phyloP scores from a whole-genome alignment of 2,797 vertebrate species.

The Takifugu rubripes region DNA sequence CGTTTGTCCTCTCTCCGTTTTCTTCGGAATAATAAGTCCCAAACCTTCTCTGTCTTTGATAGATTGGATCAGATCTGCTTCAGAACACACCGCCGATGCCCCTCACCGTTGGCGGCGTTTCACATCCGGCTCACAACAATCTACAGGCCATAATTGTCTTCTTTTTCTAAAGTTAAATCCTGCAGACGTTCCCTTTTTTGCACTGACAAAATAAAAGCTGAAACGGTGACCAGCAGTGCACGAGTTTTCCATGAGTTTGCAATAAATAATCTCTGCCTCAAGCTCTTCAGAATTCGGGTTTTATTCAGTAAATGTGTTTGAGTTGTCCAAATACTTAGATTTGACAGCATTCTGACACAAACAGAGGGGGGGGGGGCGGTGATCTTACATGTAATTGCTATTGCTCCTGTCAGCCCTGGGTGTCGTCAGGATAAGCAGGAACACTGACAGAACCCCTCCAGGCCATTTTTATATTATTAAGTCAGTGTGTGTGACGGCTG shows the following conservation, averaged over 20 bases:
- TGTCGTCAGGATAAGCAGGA: too few species aligned
- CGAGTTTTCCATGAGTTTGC: background rate
- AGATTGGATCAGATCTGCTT: conserved; percentile 3
- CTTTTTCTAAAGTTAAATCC: conserved; percentile 50
- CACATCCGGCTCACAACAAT: conserved; percentile 31
- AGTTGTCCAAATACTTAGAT: too few species aligned
- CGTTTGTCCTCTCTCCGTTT: conserved; percentile 11
- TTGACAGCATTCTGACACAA: background rate
- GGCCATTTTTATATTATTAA: too few species aligned
- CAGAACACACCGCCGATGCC: conserved; percentile 11
- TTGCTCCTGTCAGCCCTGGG: too few species aligned
- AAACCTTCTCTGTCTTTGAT: background rate
- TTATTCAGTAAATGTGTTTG: background rate
- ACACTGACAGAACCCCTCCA: too few species aligned
- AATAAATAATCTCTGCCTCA: background rate
- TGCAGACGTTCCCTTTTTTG: conserved; percentile 63
- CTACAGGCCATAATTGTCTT: conserved; percentile 28
- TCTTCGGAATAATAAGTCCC: conserved; percentile 5
- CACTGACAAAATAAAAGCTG: conserved; percentile 53
- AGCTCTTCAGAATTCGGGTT: background rate
- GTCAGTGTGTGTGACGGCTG: too few species aligned
- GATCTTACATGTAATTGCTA: too few species aligned
- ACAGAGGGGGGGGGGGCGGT: background rate
- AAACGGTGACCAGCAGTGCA: conserved; percentile 20
- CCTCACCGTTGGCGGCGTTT: conserved; percentile 5